phyloP scores from a whole-genome alignment of 2,888 invertebrate species.

The Perithous albicinctus region DNA sequence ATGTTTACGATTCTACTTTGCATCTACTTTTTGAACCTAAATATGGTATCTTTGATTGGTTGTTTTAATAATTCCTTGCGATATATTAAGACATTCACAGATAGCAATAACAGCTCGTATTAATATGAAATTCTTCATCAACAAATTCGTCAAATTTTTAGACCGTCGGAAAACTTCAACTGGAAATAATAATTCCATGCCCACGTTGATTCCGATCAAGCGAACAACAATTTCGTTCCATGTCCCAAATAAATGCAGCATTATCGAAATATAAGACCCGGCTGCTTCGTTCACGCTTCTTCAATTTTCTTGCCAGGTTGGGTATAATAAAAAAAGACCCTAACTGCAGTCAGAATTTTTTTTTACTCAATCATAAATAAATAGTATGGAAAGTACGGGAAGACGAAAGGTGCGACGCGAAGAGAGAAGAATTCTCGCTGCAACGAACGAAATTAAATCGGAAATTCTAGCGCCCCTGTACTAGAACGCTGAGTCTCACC shows the following conservation, averaged over 20 bases:
- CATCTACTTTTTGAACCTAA: no score
- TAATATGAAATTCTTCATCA: neutral
- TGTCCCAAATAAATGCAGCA: neutral
- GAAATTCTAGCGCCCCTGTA: constrained; percentile 42
- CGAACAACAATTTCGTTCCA: neutral
- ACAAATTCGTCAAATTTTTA: neutral
- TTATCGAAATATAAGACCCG: neutral
- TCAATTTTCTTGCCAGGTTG: neutral
- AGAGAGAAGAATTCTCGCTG: constrained; percentile 40
- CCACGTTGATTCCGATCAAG: neutral
- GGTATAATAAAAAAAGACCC: no score
- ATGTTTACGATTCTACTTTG: no score
- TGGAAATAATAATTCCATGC: neutral
- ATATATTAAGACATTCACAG: neutral
- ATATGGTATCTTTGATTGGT: no score
- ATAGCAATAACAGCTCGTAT: neutral
- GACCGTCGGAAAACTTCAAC: neutral
- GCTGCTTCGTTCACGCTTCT: constrained; percentile 9
- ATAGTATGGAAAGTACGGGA: constrained; percentile 49
- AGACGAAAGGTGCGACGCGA: neutral
- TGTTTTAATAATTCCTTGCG: neutral
- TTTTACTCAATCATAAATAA: constrained; percentile 41
- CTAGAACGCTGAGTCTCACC: constrained; percentile 13
- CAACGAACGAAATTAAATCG: constrained; percentile 60
- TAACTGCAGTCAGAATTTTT: neutral